Evolutionary conservation across 2,888 invertebrate species (phyloP).

Genomic region (Cerastis rubricosa): DNA sequence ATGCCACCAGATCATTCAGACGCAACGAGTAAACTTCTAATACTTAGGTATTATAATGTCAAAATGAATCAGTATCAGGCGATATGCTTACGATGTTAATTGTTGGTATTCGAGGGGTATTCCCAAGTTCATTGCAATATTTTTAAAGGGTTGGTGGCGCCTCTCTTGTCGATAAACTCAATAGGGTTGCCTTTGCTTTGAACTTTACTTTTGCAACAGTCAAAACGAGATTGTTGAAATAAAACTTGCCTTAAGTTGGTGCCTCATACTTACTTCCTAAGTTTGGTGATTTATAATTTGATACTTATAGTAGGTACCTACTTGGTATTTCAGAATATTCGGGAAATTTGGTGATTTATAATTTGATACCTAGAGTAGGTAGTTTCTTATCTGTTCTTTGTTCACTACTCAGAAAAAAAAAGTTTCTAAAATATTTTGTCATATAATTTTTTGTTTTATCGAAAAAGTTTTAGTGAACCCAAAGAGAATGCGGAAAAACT

Average conservation of each 20-base stretch:
- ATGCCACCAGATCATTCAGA: background rate
- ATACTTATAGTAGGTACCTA: background rate
- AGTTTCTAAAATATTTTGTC: background rate
- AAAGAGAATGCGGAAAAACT: background rate
- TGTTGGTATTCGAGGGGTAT: conserved; percentile 65
- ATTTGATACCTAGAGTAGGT: too few relatives aligned
- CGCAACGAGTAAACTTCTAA: background rate
- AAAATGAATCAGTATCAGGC: conserved; percentile 15
- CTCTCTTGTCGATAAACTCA: conserved; percentile 48
- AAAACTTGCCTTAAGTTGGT: background rate
- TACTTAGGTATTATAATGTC: background rate
- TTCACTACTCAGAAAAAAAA: background rate
- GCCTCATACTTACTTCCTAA: background rate
- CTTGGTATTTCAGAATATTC: background rate
- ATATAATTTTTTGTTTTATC: background rate
- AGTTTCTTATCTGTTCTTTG: too few relatives aligned
- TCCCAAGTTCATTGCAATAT: conserved; percentile 66
- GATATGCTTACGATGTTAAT: conserved; percentile 8
- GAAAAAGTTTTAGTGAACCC: background rate
- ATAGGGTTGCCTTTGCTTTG: conserved; percentile 40
- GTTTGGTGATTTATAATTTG: background rate
- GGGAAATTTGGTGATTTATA: too few relatives aligned
- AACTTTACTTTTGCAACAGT: background rate
- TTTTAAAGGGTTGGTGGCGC: conserved; percentile 60
- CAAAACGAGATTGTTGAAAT: background rate